Evolutionary conservation across 2,113 vertebrate species (phyloP).

Genomic region (Tautogolabrus adspersus): DNA sequence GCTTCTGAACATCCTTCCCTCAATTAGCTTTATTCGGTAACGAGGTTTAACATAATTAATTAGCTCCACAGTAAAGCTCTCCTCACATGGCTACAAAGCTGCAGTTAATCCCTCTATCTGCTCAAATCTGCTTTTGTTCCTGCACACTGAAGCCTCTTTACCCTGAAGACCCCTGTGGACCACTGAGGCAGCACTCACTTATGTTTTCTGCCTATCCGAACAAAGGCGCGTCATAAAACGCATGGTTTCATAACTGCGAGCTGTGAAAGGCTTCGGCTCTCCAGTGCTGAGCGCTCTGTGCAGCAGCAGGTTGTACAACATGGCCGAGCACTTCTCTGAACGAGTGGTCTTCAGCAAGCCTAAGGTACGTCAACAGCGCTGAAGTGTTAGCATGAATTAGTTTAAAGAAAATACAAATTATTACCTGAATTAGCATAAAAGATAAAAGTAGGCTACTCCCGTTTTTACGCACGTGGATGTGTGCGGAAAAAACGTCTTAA

Average conservation of each 20-base stretch:
- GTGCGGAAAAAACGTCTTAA: not conserved
- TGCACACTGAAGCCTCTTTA: not conserved
- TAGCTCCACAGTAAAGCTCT: constrained; percentile 55
- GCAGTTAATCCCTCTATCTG: constrained; percentile 56
- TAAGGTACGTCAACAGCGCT: constrained; percentile 57
- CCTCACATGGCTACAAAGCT: constrained; percentile 73
- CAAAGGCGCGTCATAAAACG: constrained; percentile 66
- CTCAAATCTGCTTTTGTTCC: not conserved
- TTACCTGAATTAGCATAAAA: not conserved
- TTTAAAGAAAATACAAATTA: not conserved
- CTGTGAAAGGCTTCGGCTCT: not conserved
- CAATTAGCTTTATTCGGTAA: not conserved
- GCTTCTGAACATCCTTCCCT: not conserved
- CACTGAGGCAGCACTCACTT: too few relatives aligned
- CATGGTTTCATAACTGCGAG: constrained; percentile 13
- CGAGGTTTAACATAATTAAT: constrained; percentile 43
- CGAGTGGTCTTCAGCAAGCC: constrained; percentile 67
- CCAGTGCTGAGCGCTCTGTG: constrained; percentile 12
- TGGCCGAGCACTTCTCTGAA: constrained; percentile 40
- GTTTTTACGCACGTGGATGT: constrained; percentile 1
- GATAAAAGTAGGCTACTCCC: not conserved
- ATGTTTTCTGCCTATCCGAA: not conserved
- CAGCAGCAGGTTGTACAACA: constrained; percentile 7
- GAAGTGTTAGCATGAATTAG: not conserved
- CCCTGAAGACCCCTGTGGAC: too few relatives aligned